These are phyloP conservation scores for Diaphora mendica DNA, from an alignment of 2,888 invertebrate species.

Conservation along the genomic window DNA sequence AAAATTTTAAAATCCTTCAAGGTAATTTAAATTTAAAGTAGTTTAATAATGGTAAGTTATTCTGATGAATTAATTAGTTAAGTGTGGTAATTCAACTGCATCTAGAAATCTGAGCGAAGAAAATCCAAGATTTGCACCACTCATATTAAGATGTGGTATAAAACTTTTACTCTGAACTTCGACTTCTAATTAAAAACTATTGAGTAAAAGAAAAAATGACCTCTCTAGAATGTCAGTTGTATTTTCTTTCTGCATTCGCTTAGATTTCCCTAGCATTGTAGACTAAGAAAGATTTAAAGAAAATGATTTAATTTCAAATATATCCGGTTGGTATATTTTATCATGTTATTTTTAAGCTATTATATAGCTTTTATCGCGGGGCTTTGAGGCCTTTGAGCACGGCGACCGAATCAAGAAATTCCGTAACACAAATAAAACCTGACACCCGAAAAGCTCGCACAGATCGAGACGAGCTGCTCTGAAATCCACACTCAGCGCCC, in stretches of 20 bases:
- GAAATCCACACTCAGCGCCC: too few species aligned
- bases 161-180: neutral
- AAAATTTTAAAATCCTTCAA: neutral
- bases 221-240: neutral
- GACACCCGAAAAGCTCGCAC: too few species aligned
- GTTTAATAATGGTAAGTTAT: neutral
- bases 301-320: neutral
- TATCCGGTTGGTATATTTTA: neutral
- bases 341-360: neutral
- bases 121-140: neutral
- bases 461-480: too few species aligned
- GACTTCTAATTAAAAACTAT: constrained; percentile 5
- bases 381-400: too few species aligned
- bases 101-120: neutral
- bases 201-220: neutral
- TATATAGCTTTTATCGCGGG: too few species aligned
- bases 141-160: constrained; percentile 1
- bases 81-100: constrained; percentile 1
- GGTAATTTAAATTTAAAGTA: neutral
- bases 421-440: too few species aligned
- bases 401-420: too few species aligned
- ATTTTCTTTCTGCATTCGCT: neutral
- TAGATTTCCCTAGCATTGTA: neutral
- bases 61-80: neutral
- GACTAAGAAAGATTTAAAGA: neutral